Conservation (phyloP, 2,888 invertebrate species). For the Hyposoter didymator region DNA sequence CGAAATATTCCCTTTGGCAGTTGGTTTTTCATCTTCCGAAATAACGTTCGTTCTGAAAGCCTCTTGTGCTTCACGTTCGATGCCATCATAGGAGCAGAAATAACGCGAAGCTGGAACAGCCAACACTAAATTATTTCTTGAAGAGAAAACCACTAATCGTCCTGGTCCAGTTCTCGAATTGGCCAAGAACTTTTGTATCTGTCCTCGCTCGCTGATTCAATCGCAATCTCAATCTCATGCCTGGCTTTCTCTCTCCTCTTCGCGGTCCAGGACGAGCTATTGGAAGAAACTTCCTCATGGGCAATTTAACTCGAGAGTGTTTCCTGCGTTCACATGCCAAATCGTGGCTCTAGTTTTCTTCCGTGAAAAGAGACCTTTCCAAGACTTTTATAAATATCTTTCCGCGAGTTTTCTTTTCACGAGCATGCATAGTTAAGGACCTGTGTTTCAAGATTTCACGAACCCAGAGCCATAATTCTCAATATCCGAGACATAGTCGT, state of each 20-base stretch:
- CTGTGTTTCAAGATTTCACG: not conserved
- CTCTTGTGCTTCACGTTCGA: not conserved
- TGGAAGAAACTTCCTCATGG: constrained; percentile 49
- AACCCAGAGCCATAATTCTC: not conserved
- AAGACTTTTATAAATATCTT: constrained; percentile 10
- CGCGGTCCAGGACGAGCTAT: constrained; percentile 26
- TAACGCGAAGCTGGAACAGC: not conserved
- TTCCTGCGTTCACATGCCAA: constrained; percentile 53
- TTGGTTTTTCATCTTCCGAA: not conserved
- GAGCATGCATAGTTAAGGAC: not conserved
- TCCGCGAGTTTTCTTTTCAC: not conserved
- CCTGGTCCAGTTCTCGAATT: constrained; percentile 31
- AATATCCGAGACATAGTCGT: not conserved
- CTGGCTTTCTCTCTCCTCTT: constrained; percentile 13
- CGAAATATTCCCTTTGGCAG: not conserved
- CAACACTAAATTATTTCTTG: constrained; percentile 30
- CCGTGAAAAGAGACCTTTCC: constrained; percentile 26
- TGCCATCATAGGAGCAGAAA: not conserved
- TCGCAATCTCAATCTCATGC: not conserved
- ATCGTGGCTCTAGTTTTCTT: constrained; percentile 15
- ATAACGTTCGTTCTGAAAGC: not conserved
- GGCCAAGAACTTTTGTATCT: constrained; percentile 26
- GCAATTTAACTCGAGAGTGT: constrained; percentile 52
- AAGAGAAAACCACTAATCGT: constrained; percentile 35
- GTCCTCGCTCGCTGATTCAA: constrained; percentile 26